A percentile compares a stretch with the other conserved stretches of the same genome.
phyloP scores from a whole-genome alignment of 2,113 vertebrate genomes.

The Petrocephalus zakoni region DNA sequence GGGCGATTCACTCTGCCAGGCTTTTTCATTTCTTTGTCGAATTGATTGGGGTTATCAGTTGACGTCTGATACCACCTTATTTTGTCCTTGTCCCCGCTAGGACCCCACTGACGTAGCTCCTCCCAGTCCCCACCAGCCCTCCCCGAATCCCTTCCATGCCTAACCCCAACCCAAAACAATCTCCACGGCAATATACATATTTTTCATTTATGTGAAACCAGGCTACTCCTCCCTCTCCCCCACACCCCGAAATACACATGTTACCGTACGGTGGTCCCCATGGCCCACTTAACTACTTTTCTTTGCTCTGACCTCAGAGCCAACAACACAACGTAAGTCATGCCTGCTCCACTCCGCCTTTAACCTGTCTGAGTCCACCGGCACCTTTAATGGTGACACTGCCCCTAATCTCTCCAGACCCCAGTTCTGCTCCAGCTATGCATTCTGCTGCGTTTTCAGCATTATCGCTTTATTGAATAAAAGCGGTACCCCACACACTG shows the following conservation, averaged over 20 bases:
- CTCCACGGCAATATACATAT: neutral
- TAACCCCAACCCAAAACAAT: neutral
- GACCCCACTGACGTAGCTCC: neutral
- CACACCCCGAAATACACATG: neutral
- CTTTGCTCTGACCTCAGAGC: neutral
- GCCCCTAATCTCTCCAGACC: neutral
- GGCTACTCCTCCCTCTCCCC: neutral
- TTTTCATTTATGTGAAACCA: neutral
- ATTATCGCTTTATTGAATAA: neutral
- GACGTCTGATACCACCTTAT: neutral
- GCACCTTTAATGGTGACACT: neutral
- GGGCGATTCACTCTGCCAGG: neutral
- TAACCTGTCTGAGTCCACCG: neutral
- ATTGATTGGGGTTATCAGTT: neutral
- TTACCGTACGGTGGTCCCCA: neutral
- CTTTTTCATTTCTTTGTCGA: neutral
- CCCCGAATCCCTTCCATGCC: neutral
- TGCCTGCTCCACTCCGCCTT: neutral
- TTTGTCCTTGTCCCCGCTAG: neutral
- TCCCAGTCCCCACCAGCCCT: neutral
- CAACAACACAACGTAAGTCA: neutral
- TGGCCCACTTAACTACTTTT: neutral
- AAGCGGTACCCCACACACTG: neutral
- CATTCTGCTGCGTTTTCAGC: neutral
- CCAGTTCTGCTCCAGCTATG: neutral